These are phyloP conservation scores for Phyllotis vaccarum DNA, from an alignment of 2,797 vertebrate genomes.

Conservation along the genomic window DNA sequence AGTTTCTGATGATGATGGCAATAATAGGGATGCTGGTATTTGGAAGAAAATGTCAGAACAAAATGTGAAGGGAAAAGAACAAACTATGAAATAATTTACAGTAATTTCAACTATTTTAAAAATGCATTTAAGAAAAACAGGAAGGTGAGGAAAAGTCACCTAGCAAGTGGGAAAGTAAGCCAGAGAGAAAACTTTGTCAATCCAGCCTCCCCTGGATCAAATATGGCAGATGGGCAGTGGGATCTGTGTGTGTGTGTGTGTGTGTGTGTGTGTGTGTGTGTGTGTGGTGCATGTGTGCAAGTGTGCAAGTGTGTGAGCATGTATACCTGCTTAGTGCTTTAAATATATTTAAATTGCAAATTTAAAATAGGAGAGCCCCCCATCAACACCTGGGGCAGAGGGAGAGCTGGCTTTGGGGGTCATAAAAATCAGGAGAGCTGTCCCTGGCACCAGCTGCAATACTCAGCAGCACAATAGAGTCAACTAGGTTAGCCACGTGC, in stretches of 20 bases:
- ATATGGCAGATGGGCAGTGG: not conserved
- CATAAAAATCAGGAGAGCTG: not conserved
- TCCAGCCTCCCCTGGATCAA: not conserved
- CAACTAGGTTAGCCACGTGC: not conserved
- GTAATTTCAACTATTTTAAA: conserved; percentile 28
- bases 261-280: not conserved
- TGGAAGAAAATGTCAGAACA: conserved; percentile 62
- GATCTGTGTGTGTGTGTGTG: not conserved
- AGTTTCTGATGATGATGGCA: not conserved
- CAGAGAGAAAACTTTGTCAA: not conserved
- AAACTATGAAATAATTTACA: conserved; percentile 3
- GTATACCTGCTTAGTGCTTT: not conserved
- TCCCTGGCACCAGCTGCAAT: not conserved
- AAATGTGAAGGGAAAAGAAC: conserved; percentile 41
- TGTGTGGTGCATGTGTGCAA: not conserved
- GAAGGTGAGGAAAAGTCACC: not conserved
- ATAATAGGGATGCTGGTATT: conserved; percentile 41
- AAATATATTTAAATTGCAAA: not conserved
- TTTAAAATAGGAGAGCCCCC: not conserved
- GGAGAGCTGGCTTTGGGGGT: not conserved
- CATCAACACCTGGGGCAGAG: not conserved
- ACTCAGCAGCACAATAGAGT: not conserved
- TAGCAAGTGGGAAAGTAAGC: not conserved
- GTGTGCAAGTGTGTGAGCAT: no score
- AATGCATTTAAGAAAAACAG: conserved; percentile 13